Base-by-base conservation (phyloP, 2,797 vertebrate species). In the Falco biarmicus region DNA sequence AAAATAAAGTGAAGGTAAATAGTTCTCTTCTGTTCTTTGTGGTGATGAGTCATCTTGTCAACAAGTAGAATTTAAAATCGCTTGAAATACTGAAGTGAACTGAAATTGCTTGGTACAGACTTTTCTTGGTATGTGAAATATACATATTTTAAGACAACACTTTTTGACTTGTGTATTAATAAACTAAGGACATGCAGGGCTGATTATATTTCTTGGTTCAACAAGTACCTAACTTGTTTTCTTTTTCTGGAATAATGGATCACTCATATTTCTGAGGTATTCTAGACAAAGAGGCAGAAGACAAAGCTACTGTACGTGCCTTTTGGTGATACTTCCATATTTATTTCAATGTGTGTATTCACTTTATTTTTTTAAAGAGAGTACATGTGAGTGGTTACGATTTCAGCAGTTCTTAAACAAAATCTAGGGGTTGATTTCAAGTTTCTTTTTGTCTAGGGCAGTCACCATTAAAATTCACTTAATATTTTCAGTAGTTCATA, bases 211-310 rank as follows among this genome's bases (percentile, higher is more conserved):
- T 71, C 51, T 60, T 79, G 16, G 22, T 76, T 93, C 94, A 94
- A 77, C 88, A 90, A 87, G 86, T 95, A 77, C 60, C 37, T 82
- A 87, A 88, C 64, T 71, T 82, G 66, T 64, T 66, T 57, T 70
- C 26, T 47, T 64, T 63, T 15, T n/a, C 50, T 70, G 29, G 20
- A 76, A n/a, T 69, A 76, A 47, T 3, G 41, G 20, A 17, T 60
- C 17, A 5, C 6, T 45, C 5, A 0, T 39, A 15, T 41, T 91
- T 84, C 65, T 84, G 43, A 89, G 54, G 5, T 54, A 25, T 71
- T 78, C 7, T 11, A 37, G 41, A 25, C 12, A 57, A 25, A 56
- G 45, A 47, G 9, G 60, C 28, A 63, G 48, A 87, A 77, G n/a
- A 43, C 43, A 73, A 84, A 82, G 5, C 9, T 57, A 18, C 47